These are phyloP conservation scores for Melanargia galathea DNA, from an alignment of 2,888 invertebrate genomes.

Conservation along the genomic window DNA sequence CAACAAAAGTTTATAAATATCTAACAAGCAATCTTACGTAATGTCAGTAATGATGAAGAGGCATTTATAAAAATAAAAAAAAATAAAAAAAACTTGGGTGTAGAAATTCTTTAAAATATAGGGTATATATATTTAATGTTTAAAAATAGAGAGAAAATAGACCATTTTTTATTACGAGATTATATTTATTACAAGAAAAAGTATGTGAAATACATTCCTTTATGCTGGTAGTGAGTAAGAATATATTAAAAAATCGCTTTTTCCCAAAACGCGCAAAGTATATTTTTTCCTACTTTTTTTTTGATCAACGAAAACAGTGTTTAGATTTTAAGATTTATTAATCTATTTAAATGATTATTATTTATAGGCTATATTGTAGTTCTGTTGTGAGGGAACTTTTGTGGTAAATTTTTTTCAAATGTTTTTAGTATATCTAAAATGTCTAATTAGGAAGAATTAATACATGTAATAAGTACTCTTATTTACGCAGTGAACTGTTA, in stretches of 20 bases:
- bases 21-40: not conserved
- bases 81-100: not conserved
- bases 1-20: not conserved
- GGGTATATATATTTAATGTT: not conserved
- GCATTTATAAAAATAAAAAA: not conserved
- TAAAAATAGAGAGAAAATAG: conserved; percentile 5
- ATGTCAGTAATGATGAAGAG: not conserved
- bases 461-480: too few relatives aligned
- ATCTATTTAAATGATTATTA: conserved; percentile 11
- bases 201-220: conserved; percentile 21
- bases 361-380: not conserved
- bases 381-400: too few relatives aligned
- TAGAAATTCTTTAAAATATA: conserved; percentile 10
- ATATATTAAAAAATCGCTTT: conserved; percentile 16
- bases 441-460: too few relatives aligned
- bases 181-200: conserved; percentile 11
- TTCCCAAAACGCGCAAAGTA: conserved; percentile 29
- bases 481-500: too few relatives aligned
- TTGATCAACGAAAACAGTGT: conserved; percentile 8
- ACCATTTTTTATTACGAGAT: too few relatives aligned
- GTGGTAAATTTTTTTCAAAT: not conserved
- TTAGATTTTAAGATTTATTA: conserved; percentile 21
- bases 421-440: not conserved
- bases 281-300: conserved; percentile 18
- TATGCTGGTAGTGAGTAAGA: conserved; percentile 15